phyloP scores from a whole-genome alignment of 1,140 invertebrate species.

The Drosophila lowei region DNA sequence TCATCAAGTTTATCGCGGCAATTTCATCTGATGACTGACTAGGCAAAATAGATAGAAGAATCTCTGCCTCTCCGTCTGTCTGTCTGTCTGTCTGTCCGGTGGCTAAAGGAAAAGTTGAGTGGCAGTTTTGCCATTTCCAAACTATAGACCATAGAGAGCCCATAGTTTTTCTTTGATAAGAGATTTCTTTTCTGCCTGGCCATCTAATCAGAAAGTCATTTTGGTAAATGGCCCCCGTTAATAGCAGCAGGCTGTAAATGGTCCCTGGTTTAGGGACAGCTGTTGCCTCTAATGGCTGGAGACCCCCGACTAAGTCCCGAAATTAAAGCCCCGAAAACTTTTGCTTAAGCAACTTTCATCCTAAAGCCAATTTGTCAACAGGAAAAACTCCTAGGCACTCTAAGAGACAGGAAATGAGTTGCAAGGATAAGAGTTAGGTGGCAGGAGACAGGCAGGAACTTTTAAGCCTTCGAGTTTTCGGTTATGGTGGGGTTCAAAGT shows the following conservation, averaged over 20 bases:
- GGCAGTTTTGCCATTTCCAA: conserved; percentile 43
- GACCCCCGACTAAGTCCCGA: conserved; percentile 32
- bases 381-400: neutral
- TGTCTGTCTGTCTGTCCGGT: neutral
- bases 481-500: conserved; percentile 29
- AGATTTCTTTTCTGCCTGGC: conserved; percentile 37
- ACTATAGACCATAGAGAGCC: conserved; percentile 38
- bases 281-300: conserved; percentile 48
- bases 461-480: conserved; percentile 39
- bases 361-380: conserved; percentile 67
- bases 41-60: conserved; percentile 16
- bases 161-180: conserved; percentile 46
- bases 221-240: conserved; percentile 61
- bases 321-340: conserved; percentile 48
- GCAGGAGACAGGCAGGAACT: conserved; percentile 14
- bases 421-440: neutral
- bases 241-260: conserved; percentile 31
- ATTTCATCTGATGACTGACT: conserved; percentile 69
- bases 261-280: conserved; percentile 19
- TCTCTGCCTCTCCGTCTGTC: conserved; percentile 4
- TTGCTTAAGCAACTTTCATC: conserved; percentile 46
- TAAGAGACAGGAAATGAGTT: neutral
- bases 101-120: conserved; percentile 44
- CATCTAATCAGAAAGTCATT: conserved; percentile 75
- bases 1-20: conserved; percentile 77